Evolutionary conservation across 2,888 invertebrate species (phyloP).

Genomic region (Sminthurinus aureus): DNA sequence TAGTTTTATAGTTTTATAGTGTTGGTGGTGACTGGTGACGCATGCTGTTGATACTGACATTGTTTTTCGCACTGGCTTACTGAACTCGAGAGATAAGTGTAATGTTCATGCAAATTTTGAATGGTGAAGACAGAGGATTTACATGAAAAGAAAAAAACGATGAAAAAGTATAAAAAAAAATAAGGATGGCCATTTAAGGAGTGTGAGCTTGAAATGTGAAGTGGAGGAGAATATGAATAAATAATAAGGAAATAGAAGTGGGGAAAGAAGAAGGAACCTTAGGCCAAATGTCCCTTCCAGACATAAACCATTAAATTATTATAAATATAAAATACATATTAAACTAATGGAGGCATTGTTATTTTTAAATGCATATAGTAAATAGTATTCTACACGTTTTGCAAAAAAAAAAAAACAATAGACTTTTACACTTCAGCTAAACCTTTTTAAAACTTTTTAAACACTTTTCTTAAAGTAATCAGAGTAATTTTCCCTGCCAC

Average conservation of each 20-base stretch:
- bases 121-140: not conserved
- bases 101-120: not conserved
- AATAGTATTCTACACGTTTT: not conserved
- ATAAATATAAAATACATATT: not conserved
- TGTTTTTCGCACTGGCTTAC: not conserved
- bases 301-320: not conserved
- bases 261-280: not conserved
- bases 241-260: not conserved
- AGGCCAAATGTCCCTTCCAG: not conserved
- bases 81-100: not conserved
- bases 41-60: not conserved
- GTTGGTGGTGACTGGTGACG: not conserved
- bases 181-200: conserved; percentile 1
- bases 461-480: no score
- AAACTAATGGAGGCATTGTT: not conserved
- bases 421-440: no score
- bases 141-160: not conserved
- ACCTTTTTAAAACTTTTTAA: no score
- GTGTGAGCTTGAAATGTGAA: not conserved
- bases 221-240: not conserved
- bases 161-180: not conserved
- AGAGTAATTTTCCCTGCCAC: no score
- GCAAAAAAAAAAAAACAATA: no score
- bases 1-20: not conserved
- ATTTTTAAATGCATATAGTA: not conserved